Evolutionary conservation across 1,140 invertebrate species (phyloP).

Genomic region (Galleria mellonella): DNA sequence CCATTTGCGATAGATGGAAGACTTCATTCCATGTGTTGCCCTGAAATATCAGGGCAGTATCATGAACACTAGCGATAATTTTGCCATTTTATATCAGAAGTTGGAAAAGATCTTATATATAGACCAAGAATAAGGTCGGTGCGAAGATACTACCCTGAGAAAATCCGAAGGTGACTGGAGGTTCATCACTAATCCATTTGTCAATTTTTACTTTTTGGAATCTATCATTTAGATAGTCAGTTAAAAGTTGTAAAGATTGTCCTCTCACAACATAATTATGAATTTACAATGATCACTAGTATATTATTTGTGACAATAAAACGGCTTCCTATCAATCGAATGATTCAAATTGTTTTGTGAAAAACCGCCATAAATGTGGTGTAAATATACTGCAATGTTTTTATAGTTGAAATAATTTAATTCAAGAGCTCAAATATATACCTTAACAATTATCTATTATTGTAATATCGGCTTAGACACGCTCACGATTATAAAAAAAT

Average conservation of each 20-base stretch:
- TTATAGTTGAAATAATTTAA: constrained; percentile 23
- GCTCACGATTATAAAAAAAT: constrained; percentile 63
- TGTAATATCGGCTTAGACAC: constrained; percentile 31
- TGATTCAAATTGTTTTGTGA: constrained; percentile 5
- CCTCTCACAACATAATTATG: too few relatives aligned
- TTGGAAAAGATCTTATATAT: constrained; percentile 16
- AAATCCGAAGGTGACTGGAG: too few relatives aligned
- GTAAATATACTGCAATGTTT: constrained; percentile 37
- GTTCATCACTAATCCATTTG: too few relatives aligned
- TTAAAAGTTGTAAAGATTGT: too few relatives aligned
- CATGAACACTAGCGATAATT: constrained; percentile 17
- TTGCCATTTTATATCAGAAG: constrained; percentile 3
- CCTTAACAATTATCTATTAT: constrained; percentile 22
- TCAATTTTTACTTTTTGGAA: too few relatives aligned
- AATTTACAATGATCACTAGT: too few relatives aligned
- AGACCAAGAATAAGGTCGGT: constrained; percentile 17
- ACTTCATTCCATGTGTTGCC: constrained; percentile 11
- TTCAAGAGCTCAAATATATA: constrained; percentile 8
- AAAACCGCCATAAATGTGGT: constrained; percentile 22
- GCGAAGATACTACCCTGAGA: constrained; percentile 19
- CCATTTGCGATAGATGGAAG: neutral
- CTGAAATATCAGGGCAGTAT: constrained; percentile 15
- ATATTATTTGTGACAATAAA: too few relatives aligned
- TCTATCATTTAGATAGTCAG: too few relatives aligned
- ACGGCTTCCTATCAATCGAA: neutral